Evolutionary conservation across 2,113 vertebrate genomes (phyloP), one percentile per base, ranked within the genome.

Genomic region (Formicarius rufipectus): DNA sequence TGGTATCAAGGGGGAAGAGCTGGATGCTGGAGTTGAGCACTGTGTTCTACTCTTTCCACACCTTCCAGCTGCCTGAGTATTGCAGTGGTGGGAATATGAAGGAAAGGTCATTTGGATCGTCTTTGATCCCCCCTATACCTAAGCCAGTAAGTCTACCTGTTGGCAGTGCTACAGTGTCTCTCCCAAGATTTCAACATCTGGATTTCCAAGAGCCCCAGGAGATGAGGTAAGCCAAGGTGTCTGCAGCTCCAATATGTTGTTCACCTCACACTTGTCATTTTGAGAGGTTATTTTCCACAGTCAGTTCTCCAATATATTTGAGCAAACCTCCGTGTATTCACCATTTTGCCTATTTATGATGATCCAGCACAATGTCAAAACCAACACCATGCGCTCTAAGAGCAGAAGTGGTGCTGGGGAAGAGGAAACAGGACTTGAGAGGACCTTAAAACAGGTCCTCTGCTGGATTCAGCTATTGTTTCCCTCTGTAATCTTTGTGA

Each of bases 61-160:
- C 64, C 53, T 96, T 92, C 42, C 42, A 42, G 10, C 89, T 56
- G 55, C 55, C 55, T 33, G 87, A 80, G n/a, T n/a, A 62, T 42
- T 89, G 81, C 75, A 50, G 47, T 5, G 89, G 75, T 2, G 91
- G 93, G 71, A 89, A 89, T 63, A 22, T 21, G 53, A 88, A 92
- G 53, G 87, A 45, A 49, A 93, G 77, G 66, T 85, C 89, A 1
- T 72, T 91, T 56, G 66, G 87, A 11, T 44, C 13, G 6, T 7
- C 81, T 16, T 50, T 97, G 89, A 90, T 96, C 60, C 97, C 94
- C 0, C 88, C 94, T 11, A 92, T 98, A 60, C 42, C n/a, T 0
- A 97, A 95, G 80, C 64, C 88, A 3, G 52, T 14, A 1, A 64
- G 9, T 28, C 16, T 73, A 4, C 1, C 16, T 10, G 66, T 22